Percentiles rank a stretch among this genome's conserved stretches.
Conservation (phyloP, 2,797 vertebrate species). For the Clarias fuscus region DNA sequence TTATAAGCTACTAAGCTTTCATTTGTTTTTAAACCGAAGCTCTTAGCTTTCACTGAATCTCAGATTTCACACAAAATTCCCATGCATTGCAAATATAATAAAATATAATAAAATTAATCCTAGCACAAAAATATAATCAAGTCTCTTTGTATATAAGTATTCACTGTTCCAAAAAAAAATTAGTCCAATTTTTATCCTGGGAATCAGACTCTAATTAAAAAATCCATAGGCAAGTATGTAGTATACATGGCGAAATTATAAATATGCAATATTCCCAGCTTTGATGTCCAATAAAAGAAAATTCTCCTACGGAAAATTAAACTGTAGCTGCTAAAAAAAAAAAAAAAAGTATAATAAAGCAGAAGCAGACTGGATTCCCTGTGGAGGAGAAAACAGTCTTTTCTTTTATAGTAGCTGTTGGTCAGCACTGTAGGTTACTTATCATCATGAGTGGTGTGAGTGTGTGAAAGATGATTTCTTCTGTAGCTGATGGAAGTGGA, state of each 20-base stretch:
- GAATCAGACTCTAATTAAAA: not conserved
- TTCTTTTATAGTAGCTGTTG: constrained; percentile 56
- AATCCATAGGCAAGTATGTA: not conserved
- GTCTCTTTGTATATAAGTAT: not conserved
- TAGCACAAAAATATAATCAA: not conserved
- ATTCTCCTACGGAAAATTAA: not conserved
- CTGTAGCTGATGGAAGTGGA: constrained; percentile 68
- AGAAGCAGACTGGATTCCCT: not conserved
- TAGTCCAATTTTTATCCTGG: not conserved
- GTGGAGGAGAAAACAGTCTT: not conserved
- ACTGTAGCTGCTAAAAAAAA: constrained; percentile 17
- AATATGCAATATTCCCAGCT: not conserved
- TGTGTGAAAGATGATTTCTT: constrained; percentile 30
- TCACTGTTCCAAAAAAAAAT: not conserved
- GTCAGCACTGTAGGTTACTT: constrained; percentile 46
- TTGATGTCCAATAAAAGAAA: not conserved
- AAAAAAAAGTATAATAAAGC: not conserved
- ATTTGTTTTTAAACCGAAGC: not conserved
- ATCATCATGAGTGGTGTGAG: constrained; percentile 10
- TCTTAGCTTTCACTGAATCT: not conserved
- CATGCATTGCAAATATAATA: not conserved
- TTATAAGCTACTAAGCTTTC: not conserved
- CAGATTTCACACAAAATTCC: not conserved
- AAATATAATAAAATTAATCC: not conserved
- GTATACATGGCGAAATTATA: not conserved